Conservation (phyloP, 2,888 invertebrate genomes). For the Xestia sexstrigata region DNA sequence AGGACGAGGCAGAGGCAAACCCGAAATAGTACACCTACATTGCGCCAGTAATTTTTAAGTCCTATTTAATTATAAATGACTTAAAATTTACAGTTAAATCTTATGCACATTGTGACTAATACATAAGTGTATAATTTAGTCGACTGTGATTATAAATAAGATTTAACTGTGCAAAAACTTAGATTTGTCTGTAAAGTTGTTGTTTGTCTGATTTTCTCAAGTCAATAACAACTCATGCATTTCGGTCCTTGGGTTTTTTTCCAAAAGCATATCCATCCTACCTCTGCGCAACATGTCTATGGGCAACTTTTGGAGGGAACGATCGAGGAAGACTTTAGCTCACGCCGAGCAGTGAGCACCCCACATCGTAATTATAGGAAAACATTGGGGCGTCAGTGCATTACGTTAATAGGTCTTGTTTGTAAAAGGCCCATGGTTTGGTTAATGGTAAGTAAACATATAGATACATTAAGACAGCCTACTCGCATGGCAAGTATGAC, state of each 20-base stretch:
- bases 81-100: no score
- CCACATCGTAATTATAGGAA: slow-evolving; percentile 55
- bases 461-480: no score
- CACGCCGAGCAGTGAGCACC: slow-evolving; percentile 21
- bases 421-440: background rate
- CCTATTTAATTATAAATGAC: no score
- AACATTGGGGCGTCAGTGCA: slow-evolving; percentile 16
- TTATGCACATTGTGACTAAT: no score
- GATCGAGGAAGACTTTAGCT: slow-evolving; percentile 46
- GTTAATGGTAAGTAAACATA: background rate
- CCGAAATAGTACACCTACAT: no score
- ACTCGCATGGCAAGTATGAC: no score
- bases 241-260: background rate
- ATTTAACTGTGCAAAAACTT: background rate
- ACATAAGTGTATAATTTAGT: no score
- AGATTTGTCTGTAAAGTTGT: background rate
- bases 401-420: slow-evolving; percentile 8
- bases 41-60: no score
- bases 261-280: slow-evolving; percentile 29
- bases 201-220: background rate
- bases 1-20: no score
- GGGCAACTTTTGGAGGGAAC: slow-evolving; percentile 51
- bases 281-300: slow-evolving; percentile 47
- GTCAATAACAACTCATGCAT: background rate
- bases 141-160: no score